A percentile compares a stretch with the other conserved stretches of the same genome.
These are phyloP conservation scores for Scomberomorus guttatus DNA, from an alignment of 2,797 vertebrate genomes.

Conservation along the genomic window DNA sequence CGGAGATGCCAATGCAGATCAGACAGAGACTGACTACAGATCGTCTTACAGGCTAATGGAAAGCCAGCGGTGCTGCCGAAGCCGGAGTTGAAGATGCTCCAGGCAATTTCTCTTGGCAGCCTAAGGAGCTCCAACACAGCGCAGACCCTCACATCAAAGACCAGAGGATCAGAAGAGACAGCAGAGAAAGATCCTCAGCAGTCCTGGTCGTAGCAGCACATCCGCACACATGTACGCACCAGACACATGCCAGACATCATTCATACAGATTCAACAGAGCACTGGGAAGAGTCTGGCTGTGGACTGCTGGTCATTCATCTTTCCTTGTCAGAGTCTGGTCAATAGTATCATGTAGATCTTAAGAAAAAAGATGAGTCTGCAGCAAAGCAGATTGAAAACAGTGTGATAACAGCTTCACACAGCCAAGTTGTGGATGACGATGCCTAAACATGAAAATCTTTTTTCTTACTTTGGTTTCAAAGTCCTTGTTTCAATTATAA, in stretches of 20 bases:
- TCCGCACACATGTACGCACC: slow-evolving; percentile 36
- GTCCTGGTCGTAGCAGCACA: slow-evolving; percentile 17
- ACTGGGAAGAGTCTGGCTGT: not conserved
- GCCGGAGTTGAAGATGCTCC: slow-evolving; percentile 41
- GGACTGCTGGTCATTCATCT: slow-evolving; percentile 52
- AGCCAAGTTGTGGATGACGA: not conserved
- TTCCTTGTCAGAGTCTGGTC: slow-evolving; percentile 43
- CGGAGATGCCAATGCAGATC: slow-evolving; percentile 35
- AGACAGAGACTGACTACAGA: slow-evolving; percentile 25
- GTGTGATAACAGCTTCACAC: slow-evolving; percentile 35
- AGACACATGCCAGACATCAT: slow-evolving; percentile 42
- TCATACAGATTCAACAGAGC: slow-evolving; percentile 34
- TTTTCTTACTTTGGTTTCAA: slow-evolving; percentile 7
- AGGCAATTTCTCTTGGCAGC: slow-evolving; percentile 56
- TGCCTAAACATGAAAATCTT: slow-evolving; percentile 7
- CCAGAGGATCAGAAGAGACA: slow-evolving; percentile 51
- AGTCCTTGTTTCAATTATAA: not conserved
- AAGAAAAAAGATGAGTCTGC: slow-evolving; percentile 49
- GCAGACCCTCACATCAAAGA: slow-evolving; percentile 77
- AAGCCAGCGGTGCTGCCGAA: slow-evolving; percentile 21
- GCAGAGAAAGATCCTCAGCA: slow-evolving; percentile 38
- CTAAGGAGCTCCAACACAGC: slow-evolving; percentile 50
- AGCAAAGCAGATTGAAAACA: slow-evolving; percentile 34
- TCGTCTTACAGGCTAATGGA: slow-evolving; percentile 45
- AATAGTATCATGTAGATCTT: slow-evolving; percentile 52